Evolutionary conservation across 2,888 invertebrate genomes (phyloP).

Genomic region (Hedya salicella): DNA sequence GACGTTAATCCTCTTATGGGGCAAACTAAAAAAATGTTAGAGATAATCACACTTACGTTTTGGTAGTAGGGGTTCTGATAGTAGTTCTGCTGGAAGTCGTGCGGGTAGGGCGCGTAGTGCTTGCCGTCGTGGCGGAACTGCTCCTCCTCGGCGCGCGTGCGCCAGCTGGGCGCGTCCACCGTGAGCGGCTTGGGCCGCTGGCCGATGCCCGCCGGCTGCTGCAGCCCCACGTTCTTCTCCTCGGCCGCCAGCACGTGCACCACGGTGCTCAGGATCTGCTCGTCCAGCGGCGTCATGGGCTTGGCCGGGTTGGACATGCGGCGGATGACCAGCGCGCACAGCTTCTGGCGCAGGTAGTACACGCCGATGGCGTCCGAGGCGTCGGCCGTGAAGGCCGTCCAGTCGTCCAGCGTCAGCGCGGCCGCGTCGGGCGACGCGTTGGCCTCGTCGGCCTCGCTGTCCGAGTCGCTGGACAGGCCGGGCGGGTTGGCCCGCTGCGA

Average conservation of each 20-base stretch:
- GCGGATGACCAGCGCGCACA: slow-evolving; percentile 88
- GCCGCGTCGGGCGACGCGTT: slow-evolving; percentile 70
- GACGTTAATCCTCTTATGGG: too few relatives aligned
- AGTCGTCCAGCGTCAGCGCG: slow-evolving; percentile 88
- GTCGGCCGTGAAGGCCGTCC: slow-evolving; percentile 89
- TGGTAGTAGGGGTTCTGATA: slow-evolving; percentile 54
- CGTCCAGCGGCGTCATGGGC: slow-evolving; percentile 86
- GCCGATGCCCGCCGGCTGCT: slow-evolving; percentile 90
- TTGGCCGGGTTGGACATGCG: slow-evolving; percentile 86
- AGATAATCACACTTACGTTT: slow-evolving; percentile 45
- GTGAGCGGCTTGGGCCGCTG: slow-evolving; percentile 89
- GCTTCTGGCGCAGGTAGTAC: slow-evolving; percentile 89
- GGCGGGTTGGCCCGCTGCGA: slow-evolving; percentile 77
- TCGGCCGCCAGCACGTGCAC: slow-evolving; percentile 88
- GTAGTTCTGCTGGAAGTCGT: slow-evolving; percentile 60
- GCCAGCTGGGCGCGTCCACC: slow-evolving; percentile 82
- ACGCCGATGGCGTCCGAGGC: slow-evolving; percentile 87
- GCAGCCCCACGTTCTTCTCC: slow-evolving; percentile 88
- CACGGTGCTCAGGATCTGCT: slow-evolving; percentile 87
- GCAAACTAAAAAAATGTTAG: too few relatives aligned
- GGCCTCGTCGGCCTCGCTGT: slow-evolving; percentile 75
- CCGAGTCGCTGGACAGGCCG: slow-evolving; percentile 76
- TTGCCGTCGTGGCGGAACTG: slow-evolving; percentile 48
- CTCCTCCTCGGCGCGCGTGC: slow-evolving; percentile 61
- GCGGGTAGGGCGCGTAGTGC: slow-evolving; percentile 54